Evolutionary conservation across 2,888 invertebrate genomes (phyloP).

Genomic region (Limnephilus marmoratus): DNA sequence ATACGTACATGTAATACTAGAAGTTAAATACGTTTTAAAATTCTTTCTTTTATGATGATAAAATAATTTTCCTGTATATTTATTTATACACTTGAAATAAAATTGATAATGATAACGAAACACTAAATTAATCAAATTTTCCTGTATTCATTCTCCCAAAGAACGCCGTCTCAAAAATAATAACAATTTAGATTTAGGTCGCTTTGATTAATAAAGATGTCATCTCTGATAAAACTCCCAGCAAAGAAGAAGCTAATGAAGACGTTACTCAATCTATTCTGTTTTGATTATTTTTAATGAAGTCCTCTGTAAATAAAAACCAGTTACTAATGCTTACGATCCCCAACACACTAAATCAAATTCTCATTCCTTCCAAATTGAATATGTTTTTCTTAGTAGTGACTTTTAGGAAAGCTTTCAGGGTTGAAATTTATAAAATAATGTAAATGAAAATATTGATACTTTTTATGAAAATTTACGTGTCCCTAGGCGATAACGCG

Average conservation of each 20-base stretch:
- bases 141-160: background rate
- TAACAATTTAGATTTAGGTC: conserved; percentile 6
- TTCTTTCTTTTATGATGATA: too few relatives aligned
- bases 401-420: background rate
- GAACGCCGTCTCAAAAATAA: conserved; percentile 16
- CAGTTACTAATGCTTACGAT: conserved; percentile 23
- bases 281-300: conserved; percentile 40
- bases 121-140: background rate
- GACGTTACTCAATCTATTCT: conserved; percentile 44
- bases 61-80: too few relatives aligned
- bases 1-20: too few relatives aligned
- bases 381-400: conserved; percentile 6
- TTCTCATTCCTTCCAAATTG: conserved; percentile 25
- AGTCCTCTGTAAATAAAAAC: conserved; percentile 45
- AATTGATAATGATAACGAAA: background rate
- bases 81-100: too few relatives aligned
- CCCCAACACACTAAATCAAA: conserved; percentile 36
- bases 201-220: conserved; percentile 45
- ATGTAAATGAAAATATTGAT: background rate
- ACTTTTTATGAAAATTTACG: background rate
- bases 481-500: background rate
- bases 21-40: too few relatives aligned
- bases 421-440: background rate
- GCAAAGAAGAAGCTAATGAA: conserved; percentile 13
- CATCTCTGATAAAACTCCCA: conserved; percentile 33